Conservation (phyloP, 1,140 invertebrate species). For the Andricus grossulariae region DNA sequence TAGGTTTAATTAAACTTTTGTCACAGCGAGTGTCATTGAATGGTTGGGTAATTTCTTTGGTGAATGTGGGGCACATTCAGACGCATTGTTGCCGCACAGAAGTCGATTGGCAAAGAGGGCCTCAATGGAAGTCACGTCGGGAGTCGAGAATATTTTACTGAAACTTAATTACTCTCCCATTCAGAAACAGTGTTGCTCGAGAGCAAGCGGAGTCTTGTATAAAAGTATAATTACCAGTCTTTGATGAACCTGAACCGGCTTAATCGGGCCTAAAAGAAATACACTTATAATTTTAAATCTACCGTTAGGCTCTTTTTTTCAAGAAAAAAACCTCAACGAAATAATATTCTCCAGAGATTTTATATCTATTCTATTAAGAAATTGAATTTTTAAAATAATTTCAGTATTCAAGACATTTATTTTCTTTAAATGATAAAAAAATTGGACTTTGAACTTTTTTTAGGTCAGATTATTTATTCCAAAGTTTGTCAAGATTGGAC, state of each 20-base stretch:
- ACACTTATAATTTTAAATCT: not conserved
- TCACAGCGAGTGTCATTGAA: not conserved
- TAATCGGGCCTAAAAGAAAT: not conserved
- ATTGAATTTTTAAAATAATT: too few relatives aligned
- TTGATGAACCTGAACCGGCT: slow-evolving; percentile 11
- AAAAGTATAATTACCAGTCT: slow-evolving; percentile 6
- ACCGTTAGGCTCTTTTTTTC: not conserved
- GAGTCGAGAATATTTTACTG: slow-evolving; percentile 1
- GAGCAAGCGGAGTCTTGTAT: slow-evolving; percentile 8
- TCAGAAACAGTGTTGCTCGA: slow-evolving; percentile 9
- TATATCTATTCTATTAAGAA: not conserved
- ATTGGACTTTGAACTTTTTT: too few relatives aligned
- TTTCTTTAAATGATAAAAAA: too few relatives aligned
- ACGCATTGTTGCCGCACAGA: slow-evolving; percentile 4
- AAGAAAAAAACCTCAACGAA: not conserved
- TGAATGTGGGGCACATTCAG: slow-evolving; percentile 1
- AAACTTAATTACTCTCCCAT: slow-evolving; percentile 10
- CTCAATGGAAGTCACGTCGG: slow-evolving; percentile 4
- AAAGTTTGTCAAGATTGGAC: too few relatives aligned
- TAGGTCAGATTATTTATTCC: too few relatives aligned
- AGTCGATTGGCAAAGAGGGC: slow-evolving; percentile 10
- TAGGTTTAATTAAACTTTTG: not conserved
- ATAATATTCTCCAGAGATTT: not conserved
- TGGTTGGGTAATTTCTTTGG: slow-evolving; percentile 7
- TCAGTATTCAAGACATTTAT: too few relatives aligned